Conservation (phyloP, 1,140 invertebrate species). For the Druon quercuslanigerum region DNA sequence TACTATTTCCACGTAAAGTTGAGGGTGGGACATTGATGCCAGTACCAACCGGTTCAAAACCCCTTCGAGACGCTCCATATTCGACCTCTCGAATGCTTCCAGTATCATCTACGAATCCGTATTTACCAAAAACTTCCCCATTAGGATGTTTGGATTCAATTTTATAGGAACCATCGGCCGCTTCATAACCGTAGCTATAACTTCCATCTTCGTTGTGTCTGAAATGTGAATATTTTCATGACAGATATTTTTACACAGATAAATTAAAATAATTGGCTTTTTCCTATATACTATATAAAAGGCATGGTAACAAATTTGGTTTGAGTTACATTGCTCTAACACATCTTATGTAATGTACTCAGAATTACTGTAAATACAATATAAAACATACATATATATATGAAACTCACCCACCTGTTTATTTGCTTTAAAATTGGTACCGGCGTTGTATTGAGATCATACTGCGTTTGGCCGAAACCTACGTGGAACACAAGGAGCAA, state of each 20-base stretch:
- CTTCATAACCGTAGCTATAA: conserved; percentile 92
- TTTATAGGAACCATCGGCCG: conserved; percentile 93
- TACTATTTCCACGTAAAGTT: conserved; percentile 72
- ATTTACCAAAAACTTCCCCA: conserved; percentile 89
- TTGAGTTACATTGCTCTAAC: neutral
- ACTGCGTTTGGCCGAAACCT: conserved; percentile 60
- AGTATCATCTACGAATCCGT: conserved; percentile 87
- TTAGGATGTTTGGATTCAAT: conserved; percentile 91
- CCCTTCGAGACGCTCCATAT: conserved; percentile 85
- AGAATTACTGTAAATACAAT: neutral
- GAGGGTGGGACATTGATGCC: conserved; percentile 89
- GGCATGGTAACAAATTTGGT: neutral
- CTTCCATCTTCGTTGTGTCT: conserved; percentile 89
- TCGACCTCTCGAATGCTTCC: conserved; percentile 84
- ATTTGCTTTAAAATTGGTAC: conserved; percentile 90
- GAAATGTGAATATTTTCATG: conserved; percentile 48
- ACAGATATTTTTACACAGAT: conserved; percentile 6
- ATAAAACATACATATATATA: neutral
- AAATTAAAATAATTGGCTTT: conserved; percentile 54
- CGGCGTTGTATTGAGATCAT: conserved; percentile 78
- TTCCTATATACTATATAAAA: conserved; percentile 23
- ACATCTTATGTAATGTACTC: too few relatives aligned
- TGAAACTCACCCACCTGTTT: conserved; percentile 76
- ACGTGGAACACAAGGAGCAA: conserved; percentile 56
- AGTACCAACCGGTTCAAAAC: conserved; percentile 85